A percentile compares a stretch with the other conserved stretches of the same genome.
phyloP scores from a whole-genome alignment of 37 sponge, comb jelly and placozoan genomes.

The Amphimedon queenslandica region DNA sequence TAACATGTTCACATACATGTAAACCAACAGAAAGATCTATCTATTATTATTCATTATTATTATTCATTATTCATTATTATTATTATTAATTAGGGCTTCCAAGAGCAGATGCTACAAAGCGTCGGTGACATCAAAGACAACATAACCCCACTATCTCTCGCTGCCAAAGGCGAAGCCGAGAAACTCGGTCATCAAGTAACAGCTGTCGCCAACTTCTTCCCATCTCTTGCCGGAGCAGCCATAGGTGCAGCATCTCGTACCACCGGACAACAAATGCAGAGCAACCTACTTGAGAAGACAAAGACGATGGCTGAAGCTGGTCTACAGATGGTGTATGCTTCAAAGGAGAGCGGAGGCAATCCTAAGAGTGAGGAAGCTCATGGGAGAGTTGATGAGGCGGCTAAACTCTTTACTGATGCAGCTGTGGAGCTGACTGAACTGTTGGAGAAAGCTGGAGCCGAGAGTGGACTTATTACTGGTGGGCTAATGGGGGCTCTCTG shows the following conservation, averaged over 20 bases:
- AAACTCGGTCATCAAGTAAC: conserved; percentile 92
- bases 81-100: conserved; percentile 58
- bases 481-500: background rate
- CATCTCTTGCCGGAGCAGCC: conserved; percentile 68
- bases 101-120: conserved; percentile 72
- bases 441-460: conserved; percentile 71
- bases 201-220: conserved; percentile 76
- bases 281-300: conserved; percentile 61
- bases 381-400: conserved; percentile 65
- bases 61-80: background rate
- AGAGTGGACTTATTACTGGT: conserved; percentile 61
- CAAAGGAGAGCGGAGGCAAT: conserved; percentile 88
- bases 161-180: conserved; percentile 95
- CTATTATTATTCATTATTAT: no score
- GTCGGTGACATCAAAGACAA: conserved; percentile 67
- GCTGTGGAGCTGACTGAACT: conserved; percentile 62
- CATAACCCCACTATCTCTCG: conserved; percentile 64
- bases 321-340: conserved; percentile 73
- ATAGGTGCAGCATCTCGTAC: conserved; percentile 90
- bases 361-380: conserved; percentile 51
- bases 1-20: background rate
- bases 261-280: conserved; percentile 57
- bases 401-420: conserved; percentile 48
- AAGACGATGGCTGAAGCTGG: conserved; percentile 87
- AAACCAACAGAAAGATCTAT: background rate